Conservation (phyloP, 2,113 vertebrate genomes). For the Colius striatus region DNA sequence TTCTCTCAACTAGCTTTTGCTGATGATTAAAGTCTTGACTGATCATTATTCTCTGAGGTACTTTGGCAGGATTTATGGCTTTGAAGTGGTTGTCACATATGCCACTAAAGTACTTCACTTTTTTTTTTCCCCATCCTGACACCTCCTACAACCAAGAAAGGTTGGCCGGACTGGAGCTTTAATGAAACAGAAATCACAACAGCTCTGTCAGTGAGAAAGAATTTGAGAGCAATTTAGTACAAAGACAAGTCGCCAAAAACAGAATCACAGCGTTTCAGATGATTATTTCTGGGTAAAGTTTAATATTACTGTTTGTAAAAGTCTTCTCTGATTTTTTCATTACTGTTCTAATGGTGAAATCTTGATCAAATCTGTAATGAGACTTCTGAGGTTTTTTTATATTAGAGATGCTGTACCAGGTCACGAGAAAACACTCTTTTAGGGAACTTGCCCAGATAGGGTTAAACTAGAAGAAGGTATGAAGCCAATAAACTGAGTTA, state of each 20-base stretch:
- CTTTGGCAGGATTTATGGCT: conserved; percentile 61
- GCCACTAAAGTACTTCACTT: conserved; percentile 23
- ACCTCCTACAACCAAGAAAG: background rate
- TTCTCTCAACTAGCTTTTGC: conserved; percentile 53
- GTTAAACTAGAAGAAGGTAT: background rate
- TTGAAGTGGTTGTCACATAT: conserved; percentile 54
- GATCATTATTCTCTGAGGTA: conserved; percentile 60
- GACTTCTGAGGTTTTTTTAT: background rate
- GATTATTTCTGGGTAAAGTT: background rate
- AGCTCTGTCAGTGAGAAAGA: background rate
- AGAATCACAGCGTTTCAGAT: background rate
- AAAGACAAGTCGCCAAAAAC: background rate
- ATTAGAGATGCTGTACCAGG: background rate
- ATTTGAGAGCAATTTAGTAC: background rate
- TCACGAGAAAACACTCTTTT: background rate
- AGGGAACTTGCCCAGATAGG: background rate
- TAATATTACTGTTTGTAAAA: conserved; percentile 32
- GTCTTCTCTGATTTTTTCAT: conserved; percentile 4
- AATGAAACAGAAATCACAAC: conserved; percentile 26
- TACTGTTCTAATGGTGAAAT: background rate
- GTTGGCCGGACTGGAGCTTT: background rate
- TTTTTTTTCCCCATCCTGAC: background rate
- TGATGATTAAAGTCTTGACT: conserved; percentile 75
- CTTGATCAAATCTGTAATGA: background rate
- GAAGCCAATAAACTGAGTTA: background rate